Evolutionary conservation across 2,888 invertebrate species (phyloP).

Genomic region (Agrotis exclamationis): DNA sequence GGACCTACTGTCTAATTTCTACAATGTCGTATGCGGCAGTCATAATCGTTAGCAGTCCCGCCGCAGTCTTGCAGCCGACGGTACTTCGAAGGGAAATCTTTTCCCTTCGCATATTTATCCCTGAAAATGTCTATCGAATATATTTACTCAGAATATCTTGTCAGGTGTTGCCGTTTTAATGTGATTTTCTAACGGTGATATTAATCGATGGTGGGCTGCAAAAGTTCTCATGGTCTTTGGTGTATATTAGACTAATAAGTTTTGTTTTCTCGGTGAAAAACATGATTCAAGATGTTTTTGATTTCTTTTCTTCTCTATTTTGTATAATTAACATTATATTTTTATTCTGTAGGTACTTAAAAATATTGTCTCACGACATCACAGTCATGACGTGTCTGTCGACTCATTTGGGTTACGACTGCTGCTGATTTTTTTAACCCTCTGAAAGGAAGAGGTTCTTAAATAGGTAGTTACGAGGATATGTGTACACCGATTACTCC

Average conservation of each 20-base stretch:
- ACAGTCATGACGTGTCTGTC: too few species aligned
- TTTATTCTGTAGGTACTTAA: background rate
- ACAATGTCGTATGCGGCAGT: slow-evolving; percentile 28
- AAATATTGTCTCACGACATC: background rate
- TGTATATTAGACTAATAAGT: too few species aligned
- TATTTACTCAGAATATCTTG: slow-evolving; percentile 21
- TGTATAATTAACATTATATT: background rate
- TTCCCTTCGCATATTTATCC: slow-evolving; percentile 32
- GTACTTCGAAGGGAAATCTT: slow-evolving; percentile 36
- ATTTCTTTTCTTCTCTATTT: too few species aligned
- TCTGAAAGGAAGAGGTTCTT: too few species aligned
- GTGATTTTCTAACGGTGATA: background rate
- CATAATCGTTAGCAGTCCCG: slow-evolving; percentile 60
- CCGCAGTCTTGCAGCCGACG: slow-evolving; percentile 31
- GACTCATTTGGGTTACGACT: too few species aligned
- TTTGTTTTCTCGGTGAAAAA: too few species aligned
- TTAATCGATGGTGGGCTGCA: background rate
- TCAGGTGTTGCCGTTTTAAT: background rate
- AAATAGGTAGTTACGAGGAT: too few species aligned
- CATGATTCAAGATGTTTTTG: background rate
- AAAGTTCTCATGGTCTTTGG: too few species aligned
- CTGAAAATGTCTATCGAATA: slow-evolving; percentile 34
- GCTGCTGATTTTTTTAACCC: too few species aligned
- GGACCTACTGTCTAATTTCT: background rate
- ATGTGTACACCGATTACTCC: too few species aligned